Base-by-base conservation (phyloP, 2,888 invertebrate genomes). In the Crossocerus cetratus region DNA sequence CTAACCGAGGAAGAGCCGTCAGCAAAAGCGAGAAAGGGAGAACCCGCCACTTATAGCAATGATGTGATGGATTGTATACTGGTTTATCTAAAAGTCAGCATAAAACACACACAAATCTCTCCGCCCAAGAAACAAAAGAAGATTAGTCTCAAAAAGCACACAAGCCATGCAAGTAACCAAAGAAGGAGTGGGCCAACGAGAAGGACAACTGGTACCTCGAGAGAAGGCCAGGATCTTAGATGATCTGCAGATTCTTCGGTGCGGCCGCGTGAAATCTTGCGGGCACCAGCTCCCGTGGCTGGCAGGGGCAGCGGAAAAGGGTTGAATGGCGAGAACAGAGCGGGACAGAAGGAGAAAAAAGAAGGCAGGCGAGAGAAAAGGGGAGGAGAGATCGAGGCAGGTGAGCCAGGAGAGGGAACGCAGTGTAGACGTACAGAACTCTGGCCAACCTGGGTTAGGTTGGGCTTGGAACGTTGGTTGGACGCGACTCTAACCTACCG, bases 261-360 rank as follows among this genome's bases (percentile, higher is more conserved):
- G 84, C 87, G 84, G 76, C 80, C 85, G 85, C 88, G 88, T 89
- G 87, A 89, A 89, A 88, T 89, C 89, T 89, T 86, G 88, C 89
- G 86, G 87, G 86, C 86, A 87, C 88, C 55, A 53, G 21, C 58
- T 42, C 43, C 23, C 65, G 54, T 16, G 57, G 49, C 45, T 4
- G 59, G 32, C 61, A 57, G 61, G 63, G 59, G 69, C 63, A 63
- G 71, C 54, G 68, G 69, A 74, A 70, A 70, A 73, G 58, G 67
- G 69, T 69, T 75, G 74, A 64, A 69, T 76, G 67, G 32, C 32
- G 32, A 32, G 32, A 32, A 32, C 32, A 32, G 49, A 49, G 49
- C 3, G 16, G 16, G n/a, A 49, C 4, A 49, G 49, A 49, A 14
- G 4, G 49, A 49, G 49, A 49, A n/a, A 49, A 16, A 60, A 59